Base-by-base conservation (phyloP, 2,797 vertebrate species). In the Numenius phaeopus region DNA sequence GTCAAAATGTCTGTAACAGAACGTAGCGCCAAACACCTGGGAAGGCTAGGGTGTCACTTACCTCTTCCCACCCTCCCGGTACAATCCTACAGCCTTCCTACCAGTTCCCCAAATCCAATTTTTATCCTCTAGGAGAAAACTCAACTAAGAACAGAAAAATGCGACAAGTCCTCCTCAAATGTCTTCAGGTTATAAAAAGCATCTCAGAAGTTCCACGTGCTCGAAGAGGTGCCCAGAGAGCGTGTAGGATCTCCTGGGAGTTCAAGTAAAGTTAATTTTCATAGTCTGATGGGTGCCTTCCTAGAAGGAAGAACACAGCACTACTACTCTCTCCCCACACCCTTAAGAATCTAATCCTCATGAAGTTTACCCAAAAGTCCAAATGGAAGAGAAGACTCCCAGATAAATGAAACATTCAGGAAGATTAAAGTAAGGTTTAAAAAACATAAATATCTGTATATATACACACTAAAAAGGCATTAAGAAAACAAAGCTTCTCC, bases 41-140 rank as follows among this genome's bases (percentile, higher is more conserved):
- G 8, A 34, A 17, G 3, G 9, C 37, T n/a, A 18, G 0, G 3
- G 19, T 16, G 12, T 24, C 39, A 26, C 11, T 20, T 26, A n/a
- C 6, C 34, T 54, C 55, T 64, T 30, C 29, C 40, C 46, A 59
- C 13, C 9, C 21, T 58, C 50, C 65, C 19, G 22, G 23, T 50
- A 39, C 15, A 55, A 54, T 26, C 67, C 10, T 26, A 32, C 39
- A 44, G 42, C 34, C 66, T 71, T 76, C 61, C n/a, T 19, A 76
- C 27, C 73, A 22, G 15, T 59, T 49, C 10, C 21, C 37, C 5
- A 70, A 62, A 67, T 27, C 12, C 30, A 40, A 7, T 34, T 71
- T 37, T 67, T 14, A 73, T 5, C 23, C 39, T 37, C 10, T 50
- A 27, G 26, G 50, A 27, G 50, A 9, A 27, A 52, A 52, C 20